phyloP scores from a whole-genome alignment of 53 echinoderm and acorn worm genomes.

The Patiria pectinifera region DNA sequence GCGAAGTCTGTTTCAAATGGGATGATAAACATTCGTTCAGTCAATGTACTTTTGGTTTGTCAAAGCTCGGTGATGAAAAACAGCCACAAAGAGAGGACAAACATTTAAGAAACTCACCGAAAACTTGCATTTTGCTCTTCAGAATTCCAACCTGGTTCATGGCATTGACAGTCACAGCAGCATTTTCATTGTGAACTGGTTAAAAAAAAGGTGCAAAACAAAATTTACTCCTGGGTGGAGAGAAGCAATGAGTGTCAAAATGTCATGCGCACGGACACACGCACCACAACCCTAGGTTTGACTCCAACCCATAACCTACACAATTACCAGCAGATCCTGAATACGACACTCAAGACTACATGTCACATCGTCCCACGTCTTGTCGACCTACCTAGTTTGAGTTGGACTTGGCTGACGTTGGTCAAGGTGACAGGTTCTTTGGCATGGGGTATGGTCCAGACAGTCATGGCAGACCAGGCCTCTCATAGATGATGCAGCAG shows the following conservation, averaged over 20 bases:
- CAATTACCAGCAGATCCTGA: no score
- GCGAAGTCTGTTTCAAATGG: no score
- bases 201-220: neutral
- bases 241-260: no score
- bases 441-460: slow-evolving; percentile 67
- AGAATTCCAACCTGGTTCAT: slow-evolving; percentile 75
- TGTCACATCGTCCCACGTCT: no score
- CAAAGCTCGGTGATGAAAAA: no score
- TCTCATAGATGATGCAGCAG: slow-evolving; percentile 63
- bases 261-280: no score
- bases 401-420: slow-evolving; percentile 44
- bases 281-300: no score
- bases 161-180: slow-evolving; percentile 48
- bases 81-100: no score
- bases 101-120: slow-evolving; percentile 56
- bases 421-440: slow-evolving; percentile 27
- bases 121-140: slow-evolving; percentile 62
- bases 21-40: no score
- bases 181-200: slow-evolving; percentile 56
- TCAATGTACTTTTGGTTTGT: neutral
- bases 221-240: neutral
- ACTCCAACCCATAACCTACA: no score
- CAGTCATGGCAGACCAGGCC: slow-evolving; percentile 51
- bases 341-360: no score
- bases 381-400: slow-evolving; percentile 46